phyloP scores from a whole-genome alignment of 1,140 invertebrate genomes.

The Drosophila paulistorum region DNA sequence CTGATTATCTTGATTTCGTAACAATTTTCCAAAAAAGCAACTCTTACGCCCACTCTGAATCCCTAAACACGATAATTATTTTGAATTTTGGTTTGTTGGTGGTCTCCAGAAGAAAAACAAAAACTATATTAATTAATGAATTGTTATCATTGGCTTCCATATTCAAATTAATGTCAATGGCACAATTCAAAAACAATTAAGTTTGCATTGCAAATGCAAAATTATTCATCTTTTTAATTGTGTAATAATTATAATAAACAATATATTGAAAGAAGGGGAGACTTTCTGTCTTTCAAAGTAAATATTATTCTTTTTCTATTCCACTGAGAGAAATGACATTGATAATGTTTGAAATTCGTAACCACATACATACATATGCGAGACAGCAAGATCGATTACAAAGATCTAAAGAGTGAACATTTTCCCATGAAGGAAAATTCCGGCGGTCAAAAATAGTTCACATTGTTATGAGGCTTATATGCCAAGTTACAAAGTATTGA shows the following conservation, averaged over 20 bases:
- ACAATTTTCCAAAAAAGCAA: conserved; percentile 44
- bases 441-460: too few species aligned
- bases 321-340: too few species aligned
- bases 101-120: background rate
- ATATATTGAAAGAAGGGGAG: too few species aligned
- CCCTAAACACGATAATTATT: background rate
- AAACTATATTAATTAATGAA: conserved; percentile 17
- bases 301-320: conserved; percentile 12
- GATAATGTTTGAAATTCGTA: too few species aligned
- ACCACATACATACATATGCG: too few species aligned
- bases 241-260: conserved; percentile 17
- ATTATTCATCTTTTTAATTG: conserved; percentile 18
- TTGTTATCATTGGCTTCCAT: conserved; percentile 6
- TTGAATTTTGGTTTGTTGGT: background rate
- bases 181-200: conserved; percentile 1
- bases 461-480: too few species aligned
- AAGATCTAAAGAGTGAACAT: too few species aligned
- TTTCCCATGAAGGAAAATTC: too few species aligned
- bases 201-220: background rate
- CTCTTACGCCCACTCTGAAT: conserved; percentile 16
- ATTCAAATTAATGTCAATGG: conserved; percentile 10
- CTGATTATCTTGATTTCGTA: conserved; percentile 63
- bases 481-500: too few species aligned
- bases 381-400: too few species aligned
- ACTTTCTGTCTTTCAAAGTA: background rate